Percentiles rank a stretch among this genome's conserved stretches.
Conservation (phyloP, 2,888 invertebrate genomes). For the Drosophila testacea region DNA sequence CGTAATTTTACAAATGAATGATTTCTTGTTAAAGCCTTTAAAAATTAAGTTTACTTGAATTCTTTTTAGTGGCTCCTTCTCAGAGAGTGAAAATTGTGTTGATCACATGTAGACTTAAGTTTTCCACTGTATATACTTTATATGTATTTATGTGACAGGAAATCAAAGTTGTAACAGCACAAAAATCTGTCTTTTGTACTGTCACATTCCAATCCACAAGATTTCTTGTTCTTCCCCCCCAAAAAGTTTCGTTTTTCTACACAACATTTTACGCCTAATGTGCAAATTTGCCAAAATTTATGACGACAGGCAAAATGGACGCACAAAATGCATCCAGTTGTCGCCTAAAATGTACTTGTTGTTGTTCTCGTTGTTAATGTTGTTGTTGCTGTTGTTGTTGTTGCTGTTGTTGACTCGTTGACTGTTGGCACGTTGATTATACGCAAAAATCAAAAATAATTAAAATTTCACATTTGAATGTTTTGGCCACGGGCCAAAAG, state of each 20-base stretch:
- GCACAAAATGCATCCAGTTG: constrained; percentile 58
- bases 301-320: constrained; percentile 72
- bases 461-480: constrained; percentile 80
- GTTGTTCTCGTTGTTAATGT: constrained; percentile 12
- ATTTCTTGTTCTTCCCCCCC: not conserved
- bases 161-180: constrained; percentile 6
- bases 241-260: constrained; percentile 2
- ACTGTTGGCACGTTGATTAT: constrained; percentile 79
- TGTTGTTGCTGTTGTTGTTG: constrained; percentile 18
- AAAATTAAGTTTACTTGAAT: no score
- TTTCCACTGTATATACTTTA: not conserved
- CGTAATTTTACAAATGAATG: no score
- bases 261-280: constrained; percentile 70
- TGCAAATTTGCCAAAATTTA: constrained; percentile 77
- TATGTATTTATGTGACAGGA: not conserved
- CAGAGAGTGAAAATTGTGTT: no score
- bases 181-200: constrained; percentile 19
- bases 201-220: not conserved
- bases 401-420: constrained; percentile 36
- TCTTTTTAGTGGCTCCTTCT: no score
- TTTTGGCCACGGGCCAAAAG: constrained; percentile 68
- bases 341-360: constrained; percentile 21
- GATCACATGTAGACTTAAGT: no score
- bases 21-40: no score
- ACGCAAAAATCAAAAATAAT: constrained; percentile 82